These are phyloP conservation scores for Patella depressa DNA, from an alignment of 2,888 invertebrate genomes.

Conservation along the genomic window DNA sequence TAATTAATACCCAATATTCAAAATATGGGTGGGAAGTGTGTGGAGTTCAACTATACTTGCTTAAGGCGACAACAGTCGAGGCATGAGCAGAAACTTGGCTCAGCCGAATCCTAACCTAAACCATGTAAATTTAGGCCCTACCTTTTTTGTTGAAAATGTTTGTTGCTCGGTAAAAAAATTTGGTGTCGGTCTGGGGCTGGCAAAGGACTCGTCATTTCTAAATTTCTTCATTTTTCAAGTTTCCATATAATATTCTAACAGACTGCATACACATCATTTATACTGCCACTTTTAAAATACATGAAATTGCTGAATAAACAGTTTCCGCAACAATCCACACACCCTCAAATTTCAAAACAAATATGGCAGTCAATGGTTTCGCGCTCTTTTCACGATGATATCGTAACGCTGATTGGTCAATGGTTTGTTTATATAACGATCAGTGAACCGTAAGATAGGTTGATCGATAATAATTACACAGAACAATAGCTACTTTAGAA, in stretches of 20 bases:
- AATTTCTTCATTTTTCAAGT: slow-evolving; percentile 4
- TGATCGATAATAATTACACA: no score
- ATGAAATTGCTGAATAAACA: not conserved
- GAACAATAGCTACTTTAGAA: no score
- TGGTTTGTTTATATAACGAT: not conserved
- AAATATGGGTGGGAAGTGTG: no score
- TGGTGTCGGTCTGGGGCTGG: slow-evolving; percentile 65
- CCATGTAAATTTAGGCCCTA: slow-evolving; percentile 14
- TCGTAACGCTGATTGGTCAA: not conserved
- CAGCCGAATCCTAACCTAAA: not conserved
- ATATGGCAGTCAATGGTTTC: not conserved
- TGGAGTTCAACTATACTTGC: not conserved
- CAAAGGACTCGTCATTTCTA: slow-evolving; percentile 29
- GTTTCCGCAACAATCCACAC: not conserved
- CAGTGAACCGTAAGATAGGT: not conserved
- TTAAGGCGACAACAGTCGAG: not conserved
- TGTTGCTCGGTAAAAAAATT: slow-evolving; percentile 59
- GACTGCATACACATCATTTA: not conserved
- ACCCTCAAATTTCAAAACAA: not conserved
- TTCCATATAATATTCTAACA: not conserved
- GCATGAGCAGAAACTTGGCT: not conserved
- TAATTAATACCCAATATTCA: no score
- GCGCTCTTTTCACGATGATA: not conserved
- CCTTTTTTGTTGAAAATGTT: slow-evolving; percentile 67
- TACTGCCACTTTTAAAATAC: not conserved